Evolutionary conservation across 2,888 invertebrate species (phyloP), one percentile per base, ranked within the genome.

Genomic region (Acleris cristana): DNA sequence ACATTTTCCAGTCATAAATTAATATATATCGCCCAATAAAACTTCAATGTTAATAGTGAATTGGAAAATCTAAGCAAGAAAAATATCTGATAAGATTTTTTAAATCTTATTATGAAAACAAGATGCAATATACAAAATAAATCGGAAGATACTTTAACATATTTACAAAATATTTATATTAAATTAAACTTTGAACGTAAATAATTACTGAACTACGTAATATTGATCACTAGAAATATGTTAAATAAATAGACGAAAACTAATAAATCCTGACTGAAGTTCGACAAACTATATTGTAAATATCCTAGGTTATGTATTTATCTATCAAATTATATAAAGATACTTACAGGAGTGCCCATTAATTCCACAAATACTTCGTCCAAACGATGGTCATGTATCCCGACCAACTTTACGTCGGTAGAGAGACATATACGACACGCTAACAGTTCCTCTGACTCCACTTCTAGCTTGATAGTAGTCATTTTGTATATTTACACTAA

Each of bases 381-480:
- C 23, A 67, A 30, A 34, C 48, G 44, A 7, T 58, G 52, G n/a
- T 67, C 67, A 18, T 40, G 48, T n/a, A 67, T 67, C 1, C 62
- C 21, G 1, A 19, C 10, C 40, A 67, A 63, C 14, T 67, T 67
- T 2, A 48, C 19, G 14, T 67, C 67, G 1, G 67, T 67, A 3
- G n/a, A 57, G 12, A 67, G 63, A 19, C 67, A 67, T 30, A 67
- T 49, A 10, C 67, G 67, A 23, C 67, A 67, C 34, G 67, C 67
- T n/a, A 54, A 34, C n/a, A 57, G 63, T 26, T 67, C 67, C 4
- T 58, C 58, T 0, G 53, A 2, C 1, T 63, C 62, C n/a, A 67
- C 0, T 48, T 67, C 67, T 12, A 58, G 1, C 58, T 67, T 67
- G n/a, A 67, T 67, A 5, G 67, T 54, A 63, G 57, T 16, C 67